Percentiles rank a stretch among this genome's conserved stretches.
Evolutionary conservation across 2,113 vertebrate genomes (phyloP).

Genomic region (Clarias macrocephalus): DNA sequence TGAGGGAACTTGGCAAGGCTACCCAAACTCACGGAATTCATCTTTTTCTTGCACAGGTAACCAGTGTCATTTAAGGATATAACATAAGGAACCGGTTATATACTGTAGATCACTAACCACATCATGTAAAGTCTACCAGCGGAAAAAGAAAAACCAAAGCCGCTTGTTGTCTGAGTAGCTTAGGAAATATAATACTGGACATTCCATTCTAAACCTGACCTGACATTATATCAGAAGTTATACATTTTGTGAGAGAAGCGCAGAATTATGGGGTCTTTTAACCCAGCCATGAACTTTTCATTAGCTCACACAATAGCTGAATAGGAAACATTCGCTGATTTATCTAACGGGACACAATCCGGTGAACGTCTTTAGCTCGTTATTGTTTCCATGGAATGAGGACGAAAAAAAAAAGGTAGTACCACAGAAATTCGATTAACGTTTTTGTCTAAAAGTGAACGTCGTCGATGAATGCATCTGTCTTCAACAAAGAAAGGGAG

Average conservation of each 20-base stretch:
- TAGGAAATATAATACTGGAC: not conserved
- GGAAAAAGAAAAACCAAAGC: not conserved
- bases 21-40: not conserved
- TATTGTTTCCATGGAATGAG: not conserved
- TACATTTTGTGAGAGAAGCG: not conserved
- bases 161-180: not conserved
- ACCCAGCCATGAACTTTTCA: not conserved
- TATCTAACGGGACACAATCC: not conserved
- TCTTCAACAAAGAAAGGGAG: not conserved
- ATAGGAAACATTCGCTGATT: not conserved
- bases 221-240: not conserved
- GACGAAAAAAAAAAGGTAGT: no score
- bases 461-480: not conserved
- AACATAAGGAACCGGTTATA: constrained; percentile 15
- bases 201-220: not conserved
- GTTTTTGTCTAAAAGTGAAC: not conserved
- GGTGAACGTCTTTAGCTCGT: not conserved
- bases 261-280: not conserved
- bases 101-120: not conserved
- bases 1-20: constrained; percentile 12
- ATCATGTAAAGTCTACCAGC: not conserved
- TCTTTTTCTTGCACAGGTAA: not conserved
- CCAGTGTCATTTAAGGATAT: constrained; percentile 2
- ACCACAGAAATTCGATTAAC: constrained; percentile 7
- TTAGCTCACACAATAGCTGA: not conserved